Percentiles rank a stretch among this genome's conserved stretches.
phyloP scores from a whole-genome alignment of 2,888 invertebrate species.

The Pachymerium ferrugineum region DNA sequence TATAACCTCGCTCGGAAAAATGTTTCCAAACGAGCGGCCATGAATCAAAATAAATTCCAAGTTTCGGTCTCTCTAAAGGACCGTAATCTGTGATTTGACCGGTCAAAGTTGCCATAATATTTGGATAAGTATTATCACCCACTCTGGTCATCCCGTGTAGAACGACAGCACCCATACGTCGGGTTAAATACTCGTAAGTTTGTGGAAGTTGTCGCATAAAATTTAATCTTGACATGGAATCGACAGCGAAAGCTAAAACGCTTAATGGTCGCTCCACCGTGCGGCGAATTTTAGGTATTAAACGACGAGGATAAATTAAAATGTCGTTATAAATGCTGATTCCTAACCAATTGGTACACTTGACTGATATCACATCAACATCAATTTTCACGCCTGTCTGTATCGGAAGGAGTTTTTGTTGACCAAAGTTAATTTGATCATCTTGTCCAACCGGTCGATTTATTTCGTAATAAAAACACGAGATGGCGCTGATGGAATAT shows the following conservation, averaged over 20 bases:
- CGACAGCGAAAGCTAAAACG: conserved; percentile 74
- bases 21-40: conserved; percentile 81
- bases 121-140: conserved; percentile 90
- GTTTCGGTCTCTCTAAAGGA: background rate
- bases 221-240: conserved; percentile 78
- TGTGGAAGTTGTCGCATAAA: conserved; percentile 76
- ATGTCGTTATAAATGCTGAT: conserved; percentile 53
- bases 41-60: conserved; percentile 60
- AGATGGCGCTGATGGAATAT: conserved; percentile 2
- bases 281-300: background rate
- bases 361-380: conserved; percentile 53
- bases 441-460: conserved; percentile 21
- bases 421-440: background rate
- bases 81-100: conserved; percentile 44
- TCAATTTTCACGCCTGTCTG: conserved; percentile 35
- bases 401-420: background rate
- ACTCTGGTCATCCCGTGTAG: conserved; percentile 87
- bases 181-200: conserved; percentile 58
- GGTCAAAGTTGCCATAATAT: conserved; percentile 71
- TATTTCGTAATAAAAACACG: conserved; percentile 29
- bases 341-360: conserved; percentile 47
- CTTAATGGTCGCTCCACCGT: conserved; percentile 54
- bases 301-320: conserved; percentile 47
- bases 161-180: conserved; percentile 62
- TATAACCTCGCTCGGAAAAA: conserved; percentile 64